A percentile compares a stretch with the other conserved stretches of the same genome.
Evolutionary conservation across 1,140 invertebrate genomes (phyloP).

Genomic region (Lamellibrachia luymesi): DNA sequence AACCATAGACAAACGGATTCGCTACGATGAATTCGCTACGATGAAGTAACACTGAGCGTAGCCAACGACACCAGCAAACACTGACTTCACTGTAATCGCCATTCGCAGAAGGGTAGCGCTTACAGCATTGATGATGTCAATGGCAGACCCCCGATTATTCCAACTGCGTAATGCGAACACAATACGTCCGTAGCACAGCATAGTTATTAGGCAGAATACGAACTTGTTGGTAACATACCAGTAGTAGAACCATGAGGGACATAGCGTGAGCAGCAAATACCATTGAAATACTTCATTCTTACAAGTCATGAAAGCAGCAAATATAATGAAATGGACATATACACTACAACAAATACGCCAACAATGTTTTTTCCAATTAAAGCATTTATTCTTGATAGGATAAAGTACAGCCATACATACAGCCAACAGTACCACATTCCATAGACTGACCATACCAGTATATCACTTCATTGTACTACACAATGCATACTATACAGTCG

Average conservation of each 20-base stretch:
- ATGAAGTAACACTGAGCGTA: too few relatives aligned
- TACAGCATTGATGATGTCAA: neutral
- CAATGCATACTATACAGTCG: neutral
- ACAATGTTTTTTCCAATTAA: neutral
- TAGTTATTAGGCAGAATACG: neutral
- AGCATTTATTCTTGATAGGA: neutral
- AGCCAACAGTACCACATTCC: slow-evolving; percentile 1
- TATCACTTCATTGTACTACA: neutral
- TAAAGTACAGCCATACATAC: neutral
- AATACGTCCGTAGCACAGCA: neutral
- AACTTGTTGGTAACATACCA: neutral
- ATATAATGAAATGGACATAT: too few relatives aligned
- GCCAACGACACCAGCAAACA: neutral
- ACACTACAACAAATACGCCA: neutral
- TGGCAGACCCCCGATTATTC: neutral
- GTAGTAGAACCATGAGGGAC: neutral
- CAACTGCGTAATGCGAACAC: neutral
- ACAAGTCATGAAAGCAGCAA: too few relatives aligned
- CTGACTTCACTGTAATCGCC: slow-evolving; percentile 9
- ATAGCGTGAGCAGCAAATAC: neutral
- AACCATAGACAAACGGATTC: too few relatives aligned
- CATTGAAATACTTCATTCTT: neutral
- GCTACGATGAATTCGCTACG: too few relatives aligned
- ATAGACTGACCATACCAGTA: slow-evolving; percentile 10
- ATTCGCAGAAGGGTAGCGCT: neutral